Percentiles rank a stretch among this genome's conserved stretches.
Evolutionary conservation across 2,797 vertebrate species (phyloP).

Genomic region (Xiphophorus birchmanni): DNA sequence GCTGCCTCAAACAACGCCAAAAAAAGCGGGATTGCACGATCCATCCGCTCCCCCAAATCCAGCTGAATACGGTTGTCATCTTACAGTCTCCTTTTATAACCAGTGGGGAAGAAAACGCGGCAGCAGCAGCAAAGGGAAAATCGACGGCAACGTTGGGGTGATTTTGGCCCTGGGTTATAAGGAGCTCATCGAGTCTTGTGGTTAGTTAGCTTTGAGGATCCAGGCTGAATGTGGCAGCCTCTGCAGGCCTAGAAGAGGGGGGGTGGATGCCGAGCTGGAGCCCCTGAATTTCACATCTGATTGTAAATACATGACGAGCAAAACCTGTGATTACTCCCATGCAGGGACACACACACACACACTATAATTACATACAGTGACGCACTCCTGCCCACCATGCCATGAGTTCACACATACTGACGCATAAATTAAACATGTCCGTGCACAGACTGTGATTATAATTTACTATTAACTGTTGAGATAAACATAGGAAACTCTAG

Average conservation of each 20-base stretch:
- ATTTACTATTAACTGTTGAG: conserved; percentile 40
- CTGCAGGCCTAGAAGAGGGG: conserved; percentile 61
- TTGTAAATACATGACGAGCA: conserved; percentile 48
- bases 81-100: conserved; percentile 61
- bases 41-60: conserved; percentile 39
- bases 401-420: conserved; percentile 51
- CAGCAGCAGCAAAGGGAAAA: conserved; percentile 58
- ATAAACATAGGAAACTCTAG: conserved; percentile 54
- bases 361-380: conserved; percentile 71
- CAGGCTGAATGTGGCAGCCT: conserved; percentile 54
- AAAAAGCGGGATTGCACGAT: conserved; percentile 50
- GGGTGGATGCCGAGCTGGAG: conserved; percentile 54
- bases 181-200: conserved; percentile 61
- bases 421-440: conserved; percentile 58
- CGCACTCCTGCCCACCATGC: conserved; percentile 54
- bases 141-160: conserved; percentile 68
- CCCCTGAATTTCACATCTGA: conserved; percentile 43
- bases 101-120: conserved; percentile 43
- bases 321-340: conserved; percentile 69
- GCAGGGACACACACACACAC: conserved; percentile 26
- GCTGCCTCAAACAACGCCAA: conserved; percentile 56
- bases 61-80: conserved; percentile 51
- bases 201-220: conserved; percentile 66
- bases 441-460: conserved; percentile 51
- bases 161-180: conserved; percentile 66